phyloP scores from a whole-genome alignment of 2,888 invertebrate genomes.

The Drosophila putrida region DNA sequence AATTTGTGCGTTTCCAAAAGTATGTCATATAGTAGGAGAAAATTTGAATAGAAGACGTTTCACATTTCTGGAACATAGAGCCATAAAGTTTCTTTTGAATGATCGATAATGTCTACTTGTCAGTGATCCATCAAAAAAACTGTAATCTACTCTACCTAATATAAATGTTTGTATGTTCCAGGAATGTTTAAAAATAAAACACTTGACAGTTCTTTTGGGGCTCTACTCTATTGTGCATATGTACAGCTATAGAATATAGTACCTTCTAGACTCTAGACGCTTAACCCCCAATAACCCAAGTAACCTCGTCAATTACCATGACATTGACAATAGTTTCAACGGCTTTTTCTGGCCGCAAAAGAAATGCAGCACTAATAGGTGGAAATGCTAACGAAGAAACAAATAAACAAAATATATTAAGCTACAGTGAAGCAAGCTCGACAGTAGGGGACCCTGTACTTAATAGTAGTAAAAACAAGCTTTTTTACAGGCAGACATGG shows the following conservation, averaged over 20 bases:
- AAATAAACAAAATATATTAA: background rate
- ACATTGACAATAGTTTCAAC: slow-evolving; percentile 32
- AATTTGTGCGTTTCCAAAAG: too few relatives aligned
- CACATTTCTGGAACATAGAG: background rate
- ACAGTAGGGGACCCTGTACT: too few relatives aligned
- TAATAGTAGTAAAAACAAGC: background rate
- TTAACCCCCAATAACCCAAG: slow-evolving; percentile 10
- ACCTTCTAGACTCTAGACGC: too few relatives aligned
- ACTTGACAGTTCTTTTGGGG: background rate
- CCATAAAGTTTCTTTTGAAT: background rate
- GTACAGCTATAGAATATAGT: background rate
- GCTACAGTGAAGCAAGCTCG: too few relatives aligned
- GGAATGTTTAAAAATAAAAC: slow-evolving; percentile 8
- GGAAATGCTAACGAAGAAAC: background rate
- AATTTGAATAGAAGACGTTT: too few relatives aligned
- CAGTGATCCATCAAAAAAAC: slow-evolving; percentile 3
- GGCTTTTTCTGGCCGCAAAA: slow-evolving; percentile 31
- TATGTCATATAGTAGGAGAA: too few relatives aligned
- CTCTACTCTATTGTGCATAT: background rate
- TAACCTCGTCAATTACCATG: slow-evolving; percentile 22
- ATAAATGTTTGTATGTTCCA: background rate
- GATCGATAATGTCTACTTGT: background rate
- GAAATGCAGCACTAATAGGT: slow-evolving; percentile 32
- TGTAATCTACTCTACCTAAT: background rate
- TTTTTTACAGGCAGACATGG: too few relatives aligned